Evolutionary conservation across 2,797 vertebrate species (phyloP), one percentile per base, ranked within the genome.

Genomic region (Cossypha heuglini): DNA sequence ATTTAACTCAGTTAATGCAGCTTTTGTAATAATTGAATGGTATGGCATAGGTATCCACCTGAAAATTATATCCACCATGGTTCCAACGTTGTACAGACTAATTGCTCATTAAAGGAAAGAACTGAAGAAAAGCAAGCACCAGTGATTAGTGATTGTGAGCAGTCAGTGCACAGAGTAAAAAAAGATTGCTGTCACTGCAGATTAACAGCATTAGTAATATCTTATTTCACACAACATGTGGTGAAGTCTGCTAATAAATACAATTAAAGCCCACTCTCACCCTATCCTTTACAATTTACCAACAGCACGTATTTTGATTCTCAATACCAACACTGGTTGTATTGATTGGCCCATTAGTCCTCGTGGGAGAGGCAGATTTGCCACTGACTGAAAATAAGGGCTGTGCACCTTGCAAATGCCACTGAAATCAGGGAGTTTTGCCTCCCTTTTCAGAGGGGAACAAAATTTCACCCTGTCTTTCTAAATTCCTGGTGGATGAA

Each of bases 91-190:
- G 62, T 29, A 40, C 18, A 35, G 82, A 40, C 37, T 92, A 96
- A 96, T 93, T 94, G 86, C 52, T 62, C 51, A 62, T 84, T 84
- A 86, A 72, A 85, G 62, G 42, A 86, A 75, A 86, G 80, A 93
- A 28, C 40, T 59, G 52, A 79, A 90, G 61, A 76, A 94, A 96
- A 90, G 55, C 51, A 19, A 86, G 37, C 1, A 0, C 54, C 93
- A 48, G 73, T 24, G 24, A 91, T 58, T 75, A 66, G 75, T 77
- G 83, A 94, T 78, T 94, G 90, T 61, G 43, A 88, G 68, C 85
- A 93, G 63, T 38, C 88, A 88, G 76, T 5, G 2, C 61, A 29
- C 9, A 37, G 48, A 43, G 40, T 58, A 46, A 79, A 81, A 48
- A 38, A 94, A 79, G 61, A 73, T 61, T 94, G 61, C 91, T 88